These are phyloP conservation scores for Coremacera marginata DNA, from an alignment of 2,888 invertebrate species.

Conservation along the genomic window DNA sequence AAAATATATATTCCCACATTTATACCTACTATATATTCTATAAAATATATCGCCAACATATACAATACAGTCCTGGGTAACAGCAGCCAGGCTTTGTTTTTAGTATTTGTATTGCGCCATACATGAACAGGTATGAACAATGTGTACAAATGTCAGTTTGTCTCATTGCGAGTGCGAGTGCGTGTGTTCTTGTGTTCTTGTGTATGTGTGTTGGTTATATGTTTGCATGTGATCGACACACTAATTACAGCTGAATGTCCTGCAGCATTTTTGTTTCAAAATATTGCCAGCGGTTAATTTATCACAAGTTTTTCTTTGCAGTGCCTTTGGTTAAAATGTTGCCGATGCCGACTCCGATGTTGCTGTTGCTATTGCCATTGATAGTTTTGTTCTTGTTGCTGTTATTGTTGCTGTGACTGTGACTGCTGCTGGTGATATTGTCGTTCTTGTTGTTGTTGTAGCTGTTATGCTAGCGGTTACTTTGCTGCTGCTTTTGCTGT, in stretches of 20 bases:
- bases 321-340: slow-evolving; percentile 61
- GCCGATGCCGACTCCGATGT: slow-evolving; percentile 43
- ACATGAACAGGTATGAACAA: slow-evolving; percentile 3
- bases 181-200: not conserved
- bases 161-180: not conserved
- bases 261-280: slow-evolving; percentile 61
- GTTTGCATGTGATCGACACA: slow-evolving; percentile 42
- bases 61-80: not conserved
- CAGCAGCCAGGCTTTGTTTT: not conserved
- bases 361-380: slow-evolving; percentile 48
- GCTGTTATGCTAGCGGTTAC: slow-evolving; percentile 1
- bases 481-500: slow-evolving; percentile 50
- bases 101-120: not conserved
- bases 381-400: slow-evolving; percentile 48
- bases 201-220: slow-evolving; percentile 4
- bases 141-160: not conserved
- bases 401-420: slow-evolving; percentile 48
- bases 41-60: slow-evolving; percentile 29
- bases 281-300: slow-evolving; percentile 62
- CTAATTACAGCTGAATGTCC: slow-evolving; percentile 66
- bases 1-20: not conserved
- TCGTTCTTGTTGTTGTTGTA: slow-evolving; percentile 19
- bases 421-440: slow-evolving; percentile 21
- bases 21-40: not conserved
- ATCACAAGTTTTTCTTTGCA: slow-evolving; percentile 68